These are phyloP conservation scores for Tuta absoluta DNA, from an alignment of 2,888 invertebrate genomes.

Conservation along the genomic window DNA sequence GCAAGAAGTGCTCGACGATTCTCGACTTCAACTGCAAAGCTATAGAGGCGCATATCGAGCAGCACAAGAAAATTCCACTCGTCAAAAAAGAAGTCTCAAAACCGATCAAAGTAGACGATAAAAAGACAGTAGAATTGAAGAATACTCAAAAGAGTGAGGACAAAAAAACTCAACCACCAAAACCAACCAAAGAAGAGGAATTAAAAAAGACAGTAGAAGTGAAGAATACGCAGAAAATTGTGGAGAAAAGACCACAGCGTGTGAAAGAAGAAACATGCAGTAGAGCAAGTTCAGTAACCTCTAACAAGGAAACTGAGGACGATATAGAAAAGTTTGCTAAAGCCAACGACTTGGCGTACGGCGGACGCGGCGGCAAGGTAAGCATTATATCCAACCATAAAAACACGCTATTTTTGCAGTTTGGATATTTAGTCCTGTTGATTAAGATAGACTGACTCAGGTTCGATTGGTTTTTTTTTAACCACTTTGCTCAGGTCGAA, in stretches of 20 bases:
- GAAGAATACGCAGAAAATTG: neutral
- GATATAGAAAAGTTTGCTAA: constrained; percentile 36
- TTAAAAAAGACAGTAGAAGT: no score
- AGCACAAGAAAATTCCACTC: constrained; percentile 37
- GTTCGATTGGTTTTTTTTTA: no score
- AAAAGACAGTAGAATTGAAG: neutral
- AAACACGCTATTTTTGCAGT: no score
- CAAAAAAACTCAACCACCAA: constrained; percentile 1
- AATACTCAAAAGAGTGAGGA: neutral
- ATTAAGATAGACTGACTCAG: no score
- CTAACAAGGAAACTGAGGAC: constrained; percentile 28
- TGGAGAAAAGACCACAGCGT: neutral
- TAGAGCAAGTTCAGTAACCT: constrained; percentile 23
- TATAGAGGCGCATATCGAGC: constrained; percentile 40
- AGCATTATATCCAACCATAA: no score
- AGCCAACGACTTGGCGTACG: constrained; percentile 35
- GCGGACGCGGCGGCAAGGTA: constrained; percentile 24
- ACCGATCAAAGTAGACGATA: neutral
- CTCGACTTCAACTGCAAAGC: constrained; percentile 37
- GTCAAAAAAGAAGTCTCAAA: constrained; percentile 26
- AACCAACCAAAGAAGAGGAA: no score
- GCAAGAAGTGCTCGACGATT: constrained; percentile 42
- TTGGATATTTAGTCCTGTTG: no score
- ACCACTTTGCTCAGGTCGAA: no score
- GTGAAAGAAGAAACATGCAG: constrained; percentile 22